A percentile compares a stretch with the other conserved stretches of the same genome.
These are phyloP conservation scores for Motacilla alba DNA, from an alignment of 2,113 vertebrate genomes.

Conservation along the genomic window DNA sequence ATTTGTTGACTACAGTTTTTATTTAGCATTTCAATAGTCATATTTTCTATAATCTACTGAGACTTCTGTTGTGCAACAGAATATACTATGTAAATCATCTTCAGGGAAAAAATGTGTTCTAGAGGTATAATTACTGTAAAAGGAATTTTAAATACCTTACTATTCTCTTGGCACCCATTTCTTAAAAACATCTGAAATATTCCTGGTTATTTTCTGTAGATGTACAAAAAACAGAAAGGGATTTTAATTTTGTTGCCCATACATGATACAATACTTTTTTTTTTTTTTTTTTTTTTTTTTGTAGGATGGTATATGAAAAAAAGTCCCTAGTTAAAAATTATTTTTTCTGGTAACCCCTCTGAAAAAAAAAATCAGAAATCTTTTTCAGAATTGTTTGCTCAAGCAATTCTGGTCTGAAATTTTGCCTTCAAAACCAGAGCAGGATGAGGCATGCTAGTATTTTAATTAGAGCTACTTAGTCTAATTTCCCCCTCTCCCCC, in stretches of 20 bases:
- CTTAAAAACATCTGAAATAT: not conserved
- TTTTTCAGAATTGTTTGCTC: not conserved
- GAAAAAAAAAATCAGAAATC: not conserved
- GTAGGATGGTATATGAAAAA: not conserved
- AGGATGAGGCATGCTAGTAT: not conserved
- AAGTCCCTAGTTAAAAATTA: not conserved
- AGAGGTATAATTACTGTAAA: not conserved
- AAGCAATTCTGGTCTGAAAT: not conserved
- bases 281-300: not conserved
- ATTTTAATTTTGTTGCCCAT: not conserved
- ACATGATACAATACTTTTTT: not conserved
- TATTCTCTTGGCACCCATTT: not conserved
- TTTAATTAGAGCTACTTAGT: not conserved
- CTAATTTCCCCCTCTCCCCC: fast-evolving
- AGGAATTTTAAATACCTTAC: not conserved
- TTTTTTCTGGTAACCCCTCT: not conserved
- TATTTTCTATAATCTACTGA: not conserved
- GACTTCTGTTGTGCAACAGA: not conserved
- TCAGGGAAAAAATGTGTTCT: not conserved
- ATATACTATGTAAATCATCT: not conserved
- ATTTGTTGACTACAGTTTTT: not conserved
- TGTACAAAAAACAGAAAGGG: not conserved
- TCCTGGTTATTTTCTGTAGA: not conserved
- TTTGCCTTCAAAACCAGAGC: not conserved
- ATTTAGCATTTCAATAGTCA: not conserved